Evolutionary conservation across 2,113 vertebrate species (phyloP).

Genomic region (Cyphomyrus plagiostoma): DNA sequence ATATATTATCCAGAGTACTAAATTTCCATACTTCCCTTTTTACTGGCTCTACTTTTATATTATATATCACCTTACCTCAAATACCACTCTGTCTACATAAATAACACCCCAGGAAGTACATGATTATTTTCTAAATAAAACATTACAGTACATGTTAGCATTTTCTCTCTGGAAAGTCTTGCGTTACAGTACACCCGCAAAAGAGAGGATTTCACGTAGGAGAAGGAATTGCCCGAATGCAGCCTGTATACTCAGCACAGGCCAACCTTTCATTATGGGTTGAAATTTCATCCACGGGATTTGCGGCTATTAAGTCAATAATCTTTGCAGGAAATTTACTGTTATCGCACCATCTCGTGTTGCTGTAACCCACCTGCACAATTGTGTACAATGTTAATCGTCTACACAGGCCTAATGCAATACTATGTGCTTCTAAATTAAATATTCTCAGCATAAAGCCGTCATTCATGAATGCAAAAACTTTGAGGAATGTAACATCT

Average conservation of each 20-base stretch:
- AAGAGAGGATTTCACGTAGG: not conserved
- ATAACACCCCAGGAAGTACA: not conserved
- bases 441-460: not conserved
- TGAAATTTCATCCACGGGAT: not conserved
- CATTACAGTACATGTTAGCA: not conserved
- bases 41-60: not conserved
- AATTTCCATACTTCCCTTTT: not conserved
- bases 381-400: not conserved
- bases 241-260: not conserved
- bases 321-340: not conserved
- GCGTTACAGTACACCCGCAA: not conserved
- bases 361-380: not conserved
- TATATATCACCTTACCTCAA: not conserved
- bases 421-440: not conserved
- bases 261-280: not conserved
- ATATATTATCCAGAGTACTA: not conserved
- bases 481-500: not conserved
- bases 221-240: not conserved
- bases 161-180: not conserved
- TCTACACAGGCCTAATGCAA: not conserved
- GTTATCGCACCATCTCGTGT: not conserved
- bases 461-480: not conserved
- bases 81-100: not conserved
- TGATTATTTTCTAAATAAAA: not conserved
- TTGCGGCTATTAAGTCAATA: not conserved